Evolutionary conservation across 2,797 vertebrate genomes (phyloP).

Genomic region (Cynopterus sphinx): DNA sequence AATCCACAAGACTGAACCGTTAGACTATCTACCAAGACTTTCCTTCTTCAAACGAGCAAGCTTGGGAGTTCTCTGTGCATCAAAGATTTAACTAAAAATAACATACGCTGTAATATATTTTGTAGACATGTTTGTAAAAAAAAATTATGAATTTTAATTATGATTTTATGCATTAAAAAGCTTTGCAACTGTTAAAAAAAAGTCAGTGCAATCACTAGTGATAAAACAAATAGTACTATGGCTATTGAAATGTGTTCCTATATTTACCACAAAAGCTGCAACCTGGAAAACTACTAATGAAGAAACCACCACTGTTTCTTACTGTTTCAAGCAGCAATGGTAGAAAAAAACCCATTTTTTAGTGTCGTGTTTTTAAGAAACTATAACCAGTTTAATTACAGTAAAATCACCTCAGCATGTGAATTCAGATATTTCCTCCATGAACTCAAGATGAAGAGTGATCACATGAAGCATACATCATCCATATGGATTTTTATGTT

Average conservation of each 20-base stretch:
- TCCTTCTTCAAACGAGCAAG: slow-evolving; percentile 37
- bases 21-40: slow-evolving; percentile 11
- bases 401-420: not conserved
- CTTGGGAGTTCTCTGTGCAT: slow-evolving; percentile 14
- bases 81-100: slow-evolving; percentile 48
- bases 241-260: slow-evolving; percentile 21
- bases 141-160: slow-evolving; percentile 62
- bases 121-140: slow-evolving; percentile 50
- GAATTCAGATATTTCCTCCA: not conserved
- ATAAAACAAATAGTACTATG: slow-evolving; percentile 39
- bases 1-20: slow-evolving; percentile 68
- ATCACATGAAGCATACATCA: not conserved
- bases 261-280: not conserved
- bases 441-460: not conserved
- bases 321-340: not conserved
- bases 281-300: not conserved
- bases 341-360: not conserved
- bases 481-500: not conserved
- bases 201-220: slow-evolving; percentile 38
- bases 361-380: slow-evolving; percentile 46
- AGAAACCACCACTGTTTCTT: not conserved
- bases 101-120: slow-evolving; percentile 1
- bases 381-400: not conserved
- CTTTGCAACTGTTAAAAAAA: slow-evolving; percentile 29
- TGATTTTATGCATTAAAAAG: slow-evolving; percentile 65